phyloP scores from a whole-genome alignment of 2,888 invertebrate species.

The Zygaena filipendulae region DNA sequence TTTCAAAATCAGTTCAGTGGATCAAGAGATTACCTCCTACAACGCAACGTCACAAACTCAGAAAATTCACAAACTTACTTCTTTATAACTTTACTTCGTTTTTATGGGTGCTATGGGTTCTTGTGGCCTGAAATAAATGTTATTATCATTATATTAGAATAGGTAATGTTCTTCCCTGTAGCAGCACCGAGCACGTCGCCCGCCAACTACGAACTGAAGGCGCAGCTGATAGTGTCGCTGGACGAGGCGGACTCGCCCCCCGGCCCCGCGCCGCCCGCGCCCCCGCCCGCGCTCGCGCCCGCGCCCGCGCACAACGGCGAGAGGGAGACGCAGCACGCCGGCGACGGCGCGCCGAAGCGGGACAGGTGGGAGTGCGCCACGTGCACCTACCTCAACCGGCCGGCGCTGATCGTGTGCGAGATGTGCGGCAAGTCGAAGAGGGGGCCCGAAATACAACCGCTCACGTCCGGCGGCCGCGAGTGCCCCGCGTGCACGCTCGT shows the following conservation, averaged over 20 bases:
- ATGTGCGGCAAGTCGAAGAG: conserved; percentile 77
- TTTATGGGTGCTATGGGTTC: too few species aligned
- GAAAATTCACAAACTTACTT: too few species aligned
- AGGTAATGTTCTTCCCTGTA: too few species aligned
- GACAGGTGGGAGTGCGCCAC: conserved; percentile 75
- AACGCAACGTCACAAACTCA: too few species aligned
- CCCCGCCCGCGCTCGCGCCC: conserved; percentile 21
- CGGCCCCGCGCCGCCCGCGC: conserved; percentile 28
- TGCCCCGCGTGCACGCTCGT: conserved; percentile 82
- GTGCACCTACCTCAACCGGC: conserved; percentile 76
- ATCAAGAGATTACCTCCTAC: too few species aligned
- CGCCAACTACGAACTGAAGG: conserved; percentile 43
- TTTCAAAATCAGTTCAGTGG: too few species aligned
- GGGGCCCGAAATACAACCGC: conserved; percentile 71
- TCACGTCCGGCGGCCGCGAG: conserved; percentile 79
- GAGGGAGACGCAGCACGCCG: conserved; percentile 16
- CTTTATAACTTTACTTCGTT: too few species aligned
- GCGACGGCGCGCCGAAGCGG: conserved; percentile 17
- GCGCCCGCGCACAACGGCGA: conserved; percentile 3
- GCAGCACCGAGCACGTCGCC: conserved; percentile 25
- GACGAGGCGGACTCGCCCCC: conserved; percentile 49
- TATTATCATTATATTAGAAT: too few species aligned
- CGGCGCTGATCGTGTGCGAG: conserved; percentile 71
- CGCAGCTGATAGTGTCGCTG: conserved; percentile 50
- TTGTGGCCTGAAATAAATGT: too few species aligned